Evolutionary conservation across 1,140 invertebrate species (phyloP), one percentile per base, ranked within the genome.

Genomic region (Drosophila mauritiana): DNA sequence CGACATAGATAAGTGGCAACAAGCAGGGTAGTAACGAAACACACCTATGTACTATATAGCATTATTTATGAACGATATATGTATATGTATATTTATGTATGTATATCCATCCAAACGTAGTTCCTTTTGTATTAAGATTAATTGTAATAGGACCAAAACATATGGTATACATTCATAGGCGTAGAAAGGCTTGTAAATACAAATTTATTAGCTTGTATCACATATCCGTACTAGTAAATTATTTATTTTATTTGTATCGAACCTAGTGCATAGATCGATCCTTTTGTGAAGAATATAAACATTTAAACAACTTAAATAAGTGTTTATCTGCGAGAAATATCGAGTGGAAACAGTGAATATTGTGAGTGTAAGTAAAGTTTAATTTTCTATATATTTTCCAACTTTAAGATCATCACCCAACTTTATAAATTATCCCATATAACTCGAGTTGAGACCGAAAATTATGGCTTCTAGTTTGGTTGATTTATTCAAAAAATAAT

Each of bases 41-140:
- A 45, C 62, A 62, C 37, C 37, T 37, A 64, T 68, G 72, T 64
- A 31, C 7, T 31, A 31, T 31, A 52, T 36, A 63, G 51, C 58
- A 68, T 31, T 49, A 49, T 56, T 45, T 53, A 57, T 62, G 46
- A 78, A 54, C 42, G 59, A 65, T 68, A 72, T 46, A 54, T 72
- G 54, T 62, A 69, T 64, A 79, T 83, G 6, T 31, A 7, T 31
- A 8, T 63, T 27, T 54, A 54, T 34, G 42, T 70, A 58, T 72
- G 58, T 62, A 74, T 64, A 79, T 83, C 61, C 76, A 76, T 56
- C 69, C 65, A 82, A 82, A 70, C 63, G 56, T 83, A 83, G 83
- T 86, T 86, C 83, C 83, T 86, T 83, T 76, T 51, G 55, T 62
- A 73, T 65, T 86, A 81, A 86, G 81, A 63, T 77, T 77, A 77